These are phyloP conservation scores for Stenchaetothrips biformis DNA, from an alignment of 2,888 invertebrate genomes.

Conservation along the genomic window DNA sequence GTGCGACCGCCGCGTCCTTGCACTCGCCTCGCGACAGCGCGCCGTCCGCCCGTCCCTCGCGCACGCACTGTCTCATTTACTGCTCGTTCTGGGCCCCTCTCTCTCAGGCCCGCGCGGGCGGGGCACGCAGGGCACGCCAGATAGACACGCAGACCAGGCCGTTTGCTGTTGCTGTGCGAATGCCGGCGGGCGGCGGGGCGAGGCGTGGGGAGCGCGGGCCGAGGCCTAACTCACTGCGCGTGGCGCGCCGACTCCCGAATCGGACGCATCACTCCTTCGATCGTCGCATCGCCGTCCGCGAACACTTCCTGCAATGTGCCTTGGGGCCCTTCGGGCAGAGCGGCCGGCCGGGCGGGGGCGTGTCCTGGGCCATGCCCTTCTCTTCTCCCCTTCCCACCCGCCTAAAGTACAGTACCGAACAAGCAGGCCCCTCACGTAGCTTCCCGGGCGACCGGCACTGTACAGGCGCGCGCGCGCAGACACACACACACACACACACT, in stretches of 20 bases:
- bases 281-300: neutral
- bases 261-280: neutral
- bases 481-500: neutral
- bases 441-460: neutral
- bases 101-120: no score
- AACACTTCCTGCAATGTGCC: neutral
- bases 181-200: neutral
- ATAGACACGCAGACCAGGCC: no score
- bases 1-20: slow-evolving; percentile 13
- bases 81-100: neutral
- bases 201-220: neutral
- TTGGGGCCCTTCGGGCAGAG: neutral
- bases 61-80: neutral
- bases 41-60: neutral
- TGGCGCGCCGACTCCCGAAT: neutral
- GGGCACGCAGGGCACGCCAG: neutral
- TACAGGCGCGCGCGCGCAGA: neutral
- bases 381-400: neutral
- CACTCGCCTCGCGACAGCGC: neutral
- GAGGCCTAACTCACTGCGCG: neutral
- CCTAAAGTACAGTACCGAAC: no score
- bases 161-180: no score
- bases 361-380: neutral
- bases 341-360: neutral
- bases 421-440: no score